A percentile compares a stretch with the other conserved stretches of the same genome.
Evolutionary conservation across 2,113 vertebrate genomes (phyloP).

Genomic region (Sinocyclocheilus grahami): DNA sequence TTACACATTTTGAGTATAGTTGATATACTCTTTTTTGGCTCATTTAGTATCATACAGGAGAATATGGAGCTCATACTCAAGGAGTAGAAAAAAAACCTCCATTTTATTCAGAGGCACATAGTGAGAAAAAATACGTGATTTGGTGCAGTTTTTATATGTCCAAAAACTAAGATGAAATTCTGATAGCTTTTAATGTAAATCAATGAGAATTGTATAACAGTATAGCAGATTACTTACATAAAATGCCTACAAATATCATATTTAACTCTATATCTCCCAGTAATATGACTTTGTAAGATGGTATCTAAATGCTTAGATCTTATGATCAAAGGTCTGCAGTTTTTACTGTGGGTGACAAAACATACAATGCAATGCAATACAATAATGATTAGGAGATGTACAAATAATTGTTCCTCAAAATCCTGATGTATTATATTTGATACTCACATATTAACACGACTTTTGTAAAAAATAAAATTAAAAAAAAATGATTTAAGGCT

Average conservation of each 20-base stretch:
- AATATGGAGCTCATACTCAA: neutral
- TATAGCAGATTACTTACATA: neutral
- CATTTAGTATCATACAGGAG: neutral
- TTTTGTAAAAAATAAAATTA: neutral
- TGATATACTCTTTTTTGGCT: neutral
- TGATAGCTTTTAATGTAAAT: neutral
- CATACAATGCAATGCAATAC: neutral
- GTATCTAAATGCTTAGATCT: neutral
- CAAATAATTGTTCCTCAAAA: neutral
- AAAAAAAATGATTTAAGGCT: neutral
- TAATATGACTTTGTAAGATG: neutral
- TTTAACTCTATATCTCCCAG: neutral
- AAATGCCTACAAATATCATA: neutral
- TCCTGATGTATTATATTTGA: neutral
- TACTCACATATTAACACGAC: neutral
- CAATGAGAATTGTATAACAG: neutral
- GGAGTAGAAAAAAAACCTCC: neutral
- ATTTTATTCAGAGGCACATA: neutral
- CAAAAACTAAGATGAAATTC: neutral
- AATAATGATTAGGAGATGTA: neutral
- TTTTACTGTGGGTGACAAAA: neutral
- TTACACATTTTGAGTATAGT: neutral
- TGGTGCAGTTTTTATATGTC: neutral
- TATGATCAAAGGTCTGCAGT: neutral
- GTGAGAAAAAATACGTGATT: neutral